Percentiles rank a stretch among this genome's conserved stretches.
These are phyloP conservation scores for Lamellibrachia luymesi DNA, from an alignment of 1,140 invertebrate genomes.

Conservation along the genomic window DNA sequence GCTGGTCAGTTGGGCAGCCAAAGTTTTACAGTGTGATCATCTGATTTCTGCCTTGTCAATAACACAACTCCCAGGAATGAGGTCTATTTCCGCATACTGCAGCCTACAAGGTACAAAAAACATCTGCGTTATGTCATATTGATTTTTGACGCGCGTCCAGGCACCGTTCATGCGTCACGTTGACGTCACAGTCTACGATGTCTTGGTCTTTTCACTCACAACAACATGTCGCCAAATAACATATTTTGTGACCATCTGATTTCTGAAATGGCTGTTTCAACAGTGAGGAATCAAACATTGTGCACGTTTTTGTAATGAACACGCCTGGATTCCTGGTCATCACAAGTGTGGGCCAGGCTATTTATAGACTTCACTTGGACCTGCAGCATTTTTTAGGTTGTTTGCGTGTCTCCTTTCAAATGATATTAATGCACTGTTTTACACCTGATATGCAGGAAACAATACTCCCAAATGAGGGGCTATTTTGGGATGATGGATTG, in stretches of 20 bases:
- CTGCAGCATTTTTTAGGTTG: neutral
- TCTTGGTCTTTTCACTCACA: neutral
- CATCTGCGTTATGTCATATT: constrained; percentile 5
- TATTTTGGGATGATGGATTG: too few relatives aligned
- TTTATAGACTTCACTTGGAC: neutral
- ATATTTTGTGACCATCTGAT: neutral
- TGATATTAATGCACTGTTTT: too few relatives aligned
- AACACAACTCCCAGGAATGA: neutral
- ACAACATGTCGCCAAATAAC: neutral
- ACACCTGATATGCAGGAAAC: too few relatives aligned
- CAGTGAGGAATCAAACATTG: neutral
- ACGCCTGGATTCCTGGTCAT: neutral
- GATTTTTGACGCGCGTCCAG: neutral
- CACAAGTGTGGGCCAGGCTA: neutral
- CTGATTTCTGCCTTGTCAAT: neutral
- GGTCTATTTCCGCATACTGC: neutral
- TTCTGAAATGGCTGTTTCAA: neutral
- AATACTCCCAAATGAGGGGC: too few relatives aligned
- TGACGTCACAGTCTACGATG: neutral
- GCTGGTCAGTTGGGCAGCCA: neutral
- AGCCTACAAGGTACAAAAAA: neutral
- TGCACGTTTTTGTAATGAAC: neutral
- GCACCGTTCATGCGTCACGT: neutral
- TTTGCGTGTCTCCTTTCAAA: neutral
- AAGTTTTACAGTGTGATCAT: neutral